phyloP scores from a whole-genome alignment of 2,113 vertebrate genomes.

The Sialia sialis region DNA sequence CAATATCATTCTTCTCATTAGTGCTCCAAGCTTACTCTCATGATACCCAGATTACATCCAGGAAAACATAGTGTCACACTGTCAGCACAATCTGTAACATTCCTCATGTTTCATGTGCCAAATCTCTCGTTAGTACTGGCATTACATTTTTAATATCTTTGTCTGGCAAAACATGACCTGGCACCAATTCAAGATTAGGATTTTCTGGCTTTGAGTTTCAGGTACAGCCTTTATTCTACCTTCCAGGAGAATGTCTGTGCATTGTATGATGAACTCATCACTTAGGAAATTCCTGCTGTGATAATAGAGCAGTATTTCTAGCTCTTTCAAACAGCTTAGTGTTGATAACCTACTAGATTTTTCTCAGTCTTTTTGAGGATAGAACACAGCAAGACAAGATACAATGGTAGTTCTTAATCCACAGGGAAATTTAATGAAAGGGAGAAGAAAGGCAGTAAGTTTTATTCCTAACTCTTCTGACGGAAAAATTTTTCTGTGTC shows the following conservation, averaged over 20 bases:
- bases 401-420: not conserved
- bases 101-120: conserved; percentile 32
- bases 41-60: conserved; percentile 67
- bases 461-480: not conserved
- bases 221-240: conserved; percentile 39
- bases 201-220: conserved; percentile 42
- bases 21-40: conserved; percentile 55
- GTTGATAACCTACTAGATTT: conserved; percentile 9
- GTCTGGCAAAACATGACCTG: conserved; percentile 54
- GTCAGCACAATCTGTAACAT: conserved; percentile 57
- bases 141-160: conserved; percentile 63
- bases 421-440: not conserved
- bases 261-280: conserved; percentile 31
- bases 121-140: conserved; percentile 19
- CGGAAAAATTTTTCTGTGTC: not conserved
- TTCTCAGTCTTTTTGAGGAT: conserved; percentile 38
- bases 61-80: conserved; percentile 61
- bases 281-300: conserved; percentile 44
- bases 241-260: conserved; percentile 29
- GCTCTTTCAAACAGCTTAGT: conserved; percentile 3
- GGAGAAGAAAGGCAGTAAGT: not conserved
- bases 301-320: conserved; percentile 49
- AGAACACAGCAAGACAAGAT: conserved; percentile 2
- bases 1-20: conserved; percentile 60
- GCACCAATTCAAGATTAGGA: conserved; percentile 1